Evolutionary conservation across 30 jellyfish, hydroid and myxozoan species (phyloP), one percentile per base, ranked within the genome.

Genomic region (Chrysaora quinquecirrha): DNA sequence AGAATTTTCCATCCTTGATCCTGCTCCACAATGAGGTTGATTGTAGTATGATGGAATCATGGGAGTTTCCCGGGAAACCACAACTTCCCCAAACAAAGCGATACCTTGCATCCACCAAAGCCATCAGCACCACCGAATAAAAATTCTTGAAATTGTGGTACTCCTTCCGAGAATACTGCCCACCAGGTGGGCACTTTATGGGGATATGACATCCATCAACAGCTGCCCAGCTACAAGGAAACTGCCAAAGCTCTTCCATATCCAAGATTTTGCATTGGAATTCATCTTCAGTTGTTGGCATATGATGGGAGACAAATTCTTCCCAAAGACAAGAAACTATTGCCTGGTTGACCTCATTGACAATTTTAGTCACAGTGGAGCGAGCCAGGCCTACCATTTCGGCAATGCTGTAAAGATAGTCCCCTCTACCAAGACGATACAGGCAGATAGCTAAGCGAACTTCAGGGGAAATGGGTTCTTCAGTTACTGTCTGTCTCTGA

Each of bases 221-320:
- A 30, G 84, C 84, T 30, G 84, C 84, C 84, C 84, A 71, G 77
- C 84, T 71, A 24, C 77, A 71, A 11, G 84, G 79, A 66, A 71
- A 71, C 80, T 71, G 84, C 76, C 84, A 46, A 33, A 30, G 19
- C 35, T 71, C 76, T 71, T 71, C 84, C 84, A 71, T 71, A 71
- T 46, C 76, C 78, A 71, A 43, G 28, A 71, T 71, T 29, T 71
- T 71, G 64, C 62, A 14, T 66, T 31, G 64, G 78, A 66, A 30
- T 66, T 66, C 32, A 66, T 22, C 62, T 30, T 66, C 62, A 30
- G 24, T 66, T 66, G 28, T 25, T 66, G 78, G 58, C 64, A 66
- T 22, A 66, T 66, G 25, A 66, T 30, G 23, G 12, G 78, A 22
- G 62, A 66, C 62, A 31, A 66, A 66, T 66, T 31, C 64, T 18